A percentile compares a stretch with the other conserved stretches of the same genome.
Evolutionary conservation across 2,888 invertebrate genomes (phyloP).

Genomic region (Rosalia funebris): DNA sequence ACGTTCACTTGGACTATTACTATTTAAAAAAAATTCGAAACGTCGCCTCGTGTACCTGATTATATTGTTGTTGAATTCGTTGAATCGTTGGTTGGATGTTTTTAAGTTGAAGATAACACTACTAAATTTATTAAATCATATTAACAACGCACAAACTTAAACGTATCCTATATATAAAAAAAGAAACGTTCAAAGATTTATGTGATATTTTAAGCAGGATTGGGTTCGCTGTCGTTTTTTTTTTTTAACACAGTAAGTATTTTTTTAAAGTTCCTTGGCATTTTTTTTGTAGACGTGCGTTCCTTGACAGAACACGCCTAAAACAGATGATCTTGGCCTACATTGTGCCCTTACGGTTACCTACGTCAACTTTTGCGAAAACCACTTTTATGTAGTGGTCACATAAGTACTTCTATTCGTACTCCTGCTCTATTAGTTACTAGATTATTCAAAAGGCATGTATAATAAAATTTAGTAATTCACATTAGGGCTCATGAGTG

Average conservation of each 20-base stretch:
- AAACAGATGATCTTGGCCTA: constrained; percentile 36
- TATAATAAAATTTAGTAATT: no score
- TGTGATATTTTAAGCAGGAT: constrained; percentile 30
- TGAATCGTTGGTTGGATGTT: constrained; percentile 37
- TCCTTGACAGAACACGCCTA: constrained; percentile 30
- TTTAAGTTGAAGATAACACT: constrained; percentile 29
- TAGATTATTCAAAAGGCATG: no score
- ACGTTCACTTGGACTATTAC: constrained; percentile 56
- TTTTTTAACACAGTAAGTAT: constrained; percentile 32
- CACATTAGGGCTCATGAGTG: no score
- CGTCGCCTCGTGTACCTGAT: constrained; percentile 55
- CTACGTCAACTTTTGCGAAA: constrained; percentile 16
- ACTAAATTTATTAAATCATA: constrained; percentile 20
- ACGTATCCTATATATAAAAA: constrained; percentile 31
- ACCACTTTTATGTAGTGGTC: no score
- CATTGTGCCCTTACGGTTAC: constrained; percentile 17
- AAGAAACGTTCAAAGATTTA: constrained; percentile 23
- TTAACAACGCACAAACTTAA: constrained; percentile 38
- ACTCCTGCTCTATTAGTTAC: no score
- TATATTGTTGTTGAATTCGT: constrained; percentile 31
- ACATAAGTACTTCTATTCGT: no score
- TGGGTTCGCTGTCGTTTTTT: constrained; percentile 22
- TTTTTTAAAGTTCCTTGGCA: background rate
- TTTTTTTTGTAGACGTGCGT: constrained; percentile 2
- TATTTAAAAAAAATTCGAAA: constrained; percentile 28